phyloP scores from a whole-genome alignment of 2,797 vertebrate genomes.

The Lacerta viridis region DNA sequence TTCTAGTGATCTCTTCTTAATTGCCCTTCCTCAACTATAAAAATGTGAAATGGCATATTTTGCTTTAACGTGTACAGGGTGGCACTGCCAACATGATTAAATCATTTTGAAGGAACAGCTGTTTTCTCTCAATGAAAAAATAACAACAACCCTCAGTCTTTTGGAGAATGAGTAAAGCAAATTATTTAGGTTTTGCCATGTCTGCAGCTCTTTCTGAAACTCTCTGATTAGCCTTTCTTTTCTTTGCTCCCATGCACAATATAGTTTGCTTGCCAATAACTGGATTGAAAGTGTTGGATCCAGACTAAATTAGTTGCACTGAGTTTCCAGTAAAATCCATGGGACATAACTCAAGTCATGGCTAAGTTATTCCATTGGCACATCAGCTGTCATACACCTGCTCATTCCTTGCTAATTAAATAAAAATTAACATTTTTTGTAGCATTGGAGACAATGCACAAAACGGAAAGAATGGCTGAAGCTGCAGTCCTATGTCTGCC shows the following conservation, averaged over 20 bases:
- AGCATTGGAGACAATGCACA: not conserved
- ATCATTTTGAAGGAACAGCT: conserved; percentile 48
- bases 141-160: not conserved
- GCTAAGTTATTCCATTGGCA: conserved; percentile 13
- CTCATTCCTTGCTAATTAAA: not conserved
- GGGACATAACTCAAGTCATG: too few species aligned
- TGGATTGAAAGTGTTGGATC: conserved; percentile 10
- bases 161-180: conserved; percentile 17
- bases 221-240: conserved; percentile 36
- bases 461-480: not conserved
- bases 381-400: not conserved
- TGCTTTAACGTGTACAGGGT: conserved; percentile 18
- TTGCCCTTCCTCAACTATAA: not conserved
- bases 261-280: conserved; percentile 12
- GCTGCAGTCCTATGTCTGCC: not conserved
- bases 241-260: conserved; percentile 23
- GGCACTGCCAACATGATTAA: conserved; percentile 25
- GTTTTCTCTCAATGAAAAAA: conserved; percentile 46
- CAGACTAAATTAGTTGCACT: not conserved
- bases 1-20: conserved; percentile 3
- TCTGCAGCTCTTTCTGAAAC: conserved; percentile 44
- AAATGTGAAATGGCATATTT: not conserved
- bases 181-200: conserved; percentile 43
- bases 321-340: too few species aligned
- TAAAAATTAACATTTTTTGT: not conserved